Evolutionary conservation across 2,888 invertebrate genomes (phyloP), one percentile per base, ranked within the genome.

Genomic region (Rhagonycha lutea): DNA sequence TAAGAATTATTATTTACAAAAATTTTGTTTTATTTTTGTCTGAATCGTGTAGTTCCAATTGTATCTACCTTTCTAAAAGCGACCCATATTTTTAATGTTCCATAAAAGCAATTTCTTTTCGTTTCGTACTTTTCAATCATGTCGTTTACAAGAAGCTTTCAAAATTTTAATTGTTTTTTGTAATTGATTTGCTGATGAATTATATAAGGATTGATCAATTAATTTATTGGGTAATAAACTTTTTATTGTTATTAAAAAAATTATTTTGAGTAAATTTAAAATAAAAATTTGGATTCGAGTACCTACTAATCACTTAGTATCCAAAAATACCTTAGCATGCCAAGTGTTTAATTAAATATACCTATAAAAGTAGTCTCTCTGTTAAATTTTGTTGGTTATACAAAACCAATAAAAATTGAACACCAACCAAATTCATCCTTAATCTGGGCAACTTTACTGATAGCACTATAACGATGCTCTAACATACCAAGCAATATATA

Each of bases 401-500:
- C 63, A 61, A 70, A 73, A 79, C 68, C 72, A 73, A 69, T 74
- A 32, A 79, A 79, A 80, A 75, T 76, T 78, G 79, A 76, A 76
- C 72, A 69, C 68, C 74, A 14, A 9, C 72, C 68, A 78, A 78
- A 80, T 71, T 77, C 76, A 82, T 73, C 68, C 75, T 73, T 73
- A 72, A 68, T 62, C 74, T 83, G 83, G 84, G 81, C 83, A 81
- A 82, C 82, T 81, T 79, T 78, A 79, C 80, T 82, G 82, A 83
- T 82, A 84, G 83, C 83, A 81, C 81, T 80, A 82, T 83, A 83
- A 85, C 83, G 83, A 85, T 83, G 83, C 82, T 83, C 82, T 81
- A 83, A 83, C 83, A 84, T 84, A 84, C 83, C 84, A 82, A 82
- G 81, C 82, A 83, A 84, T 84, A 84, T 83, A 83, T 83, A 83